Base-by-base conservation (phyloP, 2,113 vertebrate genomes). In the Sapayoa aenigma region DNA sequence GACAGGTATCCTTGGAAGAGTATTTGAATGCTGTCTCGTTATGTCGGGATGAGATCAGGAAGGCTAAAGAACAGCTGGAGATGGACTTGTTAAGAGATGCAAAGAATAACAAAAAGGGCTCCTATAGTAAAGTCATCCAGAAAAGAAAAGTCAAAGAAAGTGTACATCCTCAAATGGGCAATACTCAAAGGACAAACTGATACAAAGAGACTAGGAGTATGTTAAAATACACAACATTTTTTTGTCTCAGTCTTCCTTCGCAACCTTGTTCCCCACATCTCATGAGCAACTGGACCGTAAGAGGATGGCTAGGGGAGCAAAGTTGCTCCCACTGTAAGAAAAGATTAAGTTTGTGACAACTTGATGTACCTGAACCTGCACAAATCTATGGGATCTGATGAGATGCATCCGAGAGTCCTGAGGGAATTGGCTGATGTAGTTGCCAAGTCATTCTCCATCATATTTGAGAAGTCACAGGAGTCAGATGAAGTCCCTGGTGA, bases 261-360 rank as follows among this genome's bases (percentile, higher is more conserved):
- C 42, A 80, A 18, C 31, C 11, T 73, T 15, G 5, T 5, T 80
- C 50, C 25, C 25, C 18, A 74, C 9, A 50, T 33, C 31, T 39
- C 33, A 58, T 28, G 33, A 50, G 18, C 37, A 44, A 16, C 8
- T 37, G 22, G 42, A 50, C 12, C 28, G 4, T 19, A 33, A 44
- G 37, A 58, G 42, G 42, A 14, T 35, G 27, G 15, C n/a, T 49
- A 6, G 19, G 4, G 8, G 28, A 78, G 6, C 6, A 50, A 90
- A 78, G 11, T n/a, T 4, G 4, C 6, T 28, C 33, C 7, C 8
- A 37, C 23, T 17, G 11, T 44, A 65, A 63, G 33, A 24, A 55
- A 49, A 41, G 28, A 62, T 33, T 14, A 41, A 11, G 16, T 44
- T 50, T 0, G 0, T 56, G 42, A 65, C 9, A 15, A 44, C 7